Evolutionary conservation across 2,797 vertebrate species (phyloP).

Genomic region (Pseudochirops cupreus): DNA sequence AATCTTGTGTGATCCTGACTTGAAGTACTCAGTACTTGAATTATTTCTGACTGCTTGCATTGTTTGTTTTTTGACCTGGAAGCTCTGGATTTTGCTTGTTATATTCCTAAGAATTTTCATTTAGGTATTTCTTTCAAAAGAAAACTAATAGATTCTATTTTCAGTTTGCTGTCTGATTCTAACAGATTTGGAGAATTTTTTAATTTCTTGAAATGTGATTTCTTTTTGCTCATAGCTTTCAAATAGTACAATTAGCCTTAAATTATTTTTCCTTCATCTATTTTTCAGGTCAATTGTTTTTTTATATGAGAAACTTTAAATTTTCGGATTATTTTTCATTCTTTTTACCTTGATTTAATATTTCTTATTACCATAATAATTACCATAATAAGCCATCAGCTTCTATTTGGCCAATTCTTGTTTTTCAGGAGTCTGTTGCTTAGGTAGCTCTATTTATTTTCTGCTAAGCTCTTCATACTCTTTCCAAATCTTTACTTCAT

Average conservation of each 20-base stretch:
- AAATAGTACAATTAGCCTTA: neutral
- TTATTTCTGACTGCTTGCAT: neutral
- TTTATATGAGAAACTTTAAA: neutral
- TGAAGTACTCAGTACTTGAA: neutral
- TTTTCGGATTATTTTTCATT: neutral
- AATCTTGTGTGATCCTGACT: neutral
- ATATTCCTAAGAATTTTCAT: neutral
- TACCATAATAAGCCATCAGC: neutral
- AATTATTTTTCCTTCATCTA: neutral
- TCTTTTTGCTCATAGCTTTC: neutral
- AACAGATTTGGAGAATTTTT: neutral
- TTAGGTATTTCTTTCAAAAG: neutral
- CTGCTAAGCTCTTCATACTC: neutral
- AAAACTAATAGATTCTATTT: neutral
- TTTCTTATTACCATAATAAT: too few species aligned
- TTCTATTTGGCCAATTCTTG: neutral
- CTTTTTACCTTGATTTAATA: neutral
- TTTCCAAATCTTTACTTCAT: neutral
- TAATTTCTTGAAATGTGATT: neutral
- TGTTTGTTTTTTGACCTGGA: neutral
- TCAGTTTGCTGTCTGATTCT: neutral
- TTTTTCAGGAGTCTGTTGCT: neutral
- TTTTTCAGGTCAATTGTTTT: neutral
- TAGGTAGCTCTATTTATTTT: neutral
- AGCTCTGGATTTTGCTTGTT: neutral